Evolutionary conservation across 2,797 vertebrate genomes (phyloP).

Genomic region (Limnodromus scolopaceus): DNA sequence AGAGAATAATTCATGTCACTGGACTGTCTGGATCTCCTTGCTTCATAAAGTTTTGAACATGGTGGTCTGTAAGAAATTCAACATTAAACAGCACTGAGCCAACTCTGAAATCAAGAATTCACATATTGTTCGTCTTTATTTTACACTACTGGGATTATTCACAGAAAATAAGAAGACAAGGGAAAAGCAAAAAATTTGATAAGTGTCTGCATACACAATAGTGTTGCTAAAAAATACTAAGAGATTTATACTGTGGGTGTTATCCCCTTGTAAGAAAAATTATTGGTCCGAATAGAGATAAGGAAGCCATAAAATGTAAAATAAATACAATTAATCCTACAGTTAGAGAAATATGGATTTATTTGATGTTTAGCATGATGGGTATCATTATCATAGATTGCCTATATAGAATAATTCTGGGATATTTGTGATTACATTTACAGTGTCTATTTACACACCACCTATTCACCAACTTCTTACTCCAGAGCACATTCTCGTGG

Average conservation of each 20-base stretch:
- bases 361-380: not conserved
- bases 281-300: not conserved
- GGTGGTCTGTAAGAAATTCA: not conserved
- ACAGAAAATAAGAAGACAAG: not conserved
- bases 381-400: not conserved
- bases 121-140: not conserved
- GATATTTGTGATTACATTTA: not conserved
- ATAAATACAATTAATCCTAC: not conserved
- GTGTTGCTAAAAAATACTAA: not conserved
- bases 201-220: not conserved
- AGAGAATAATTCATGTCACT: not conserved
- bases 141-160: not conserved
- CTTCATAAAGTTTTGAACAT: not conserved
- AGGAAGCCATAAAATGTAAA: not conserved
- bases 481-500: not conserved
- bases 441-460: not conserved
- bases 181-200: not conserved
- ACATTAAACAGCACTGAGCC: not conserved
- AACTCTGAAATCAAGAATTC: not conserved
- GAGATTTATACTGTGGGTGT: not conserved
- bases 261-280: not conserved
- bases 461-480: not conserved
- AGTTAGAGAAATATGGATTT: not conserved
- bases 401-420: not conserved
- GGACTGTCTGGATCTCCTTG: not conserved